A percentile compares a stretch with the other conserved stretches of the same genome.
phyloP scores from a whole-genome alignment of 2,113 vertebrate genomes.

The Melanostigma gelatinosum region DNA sequence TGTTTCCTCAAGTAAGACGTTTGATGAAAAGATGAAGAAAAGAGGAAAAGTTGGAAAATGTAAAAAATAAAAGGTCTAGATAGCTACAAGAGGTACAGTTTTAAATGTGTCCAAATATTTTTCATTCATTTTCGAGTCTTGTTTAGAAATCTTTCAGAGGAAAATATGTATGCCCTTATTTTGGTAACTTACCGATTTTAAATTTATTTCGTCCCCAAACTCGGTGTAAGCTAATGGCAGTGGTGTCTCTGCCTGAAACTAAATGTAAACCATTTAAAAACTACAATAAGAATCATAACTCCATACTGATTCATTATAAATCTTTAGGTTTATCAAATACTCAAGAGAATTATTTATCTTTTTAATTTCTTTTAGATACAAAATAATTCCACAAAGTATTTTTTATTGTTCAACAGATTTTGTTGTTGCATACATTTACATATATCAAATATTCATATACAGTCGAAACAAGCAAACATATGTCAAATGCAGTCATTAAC shows the following conservation, averaged over 20 bases:
- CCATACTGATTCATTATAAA: neutral
- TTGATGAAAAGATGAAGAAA: slow-evolving; percentile 20
- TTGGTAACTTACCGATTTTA: neutral
- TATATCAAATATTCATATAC: neutral
- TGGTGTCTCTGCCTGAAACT: neutral
- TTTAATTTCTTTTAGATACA: neutral
- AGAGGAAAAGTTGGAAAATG: neutral
- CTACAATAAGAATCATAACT: neutral
- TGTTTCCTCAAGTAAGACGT: slow-evolving; percentile 4
- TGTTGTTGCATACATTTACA: neutral
- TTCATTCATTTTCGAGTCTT: neutral
- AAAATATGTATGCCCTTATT: neutral
- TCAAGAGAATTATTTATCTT: neutral
- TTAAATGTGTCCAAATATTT: neutral
- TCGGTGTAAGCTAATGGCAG: neutral
- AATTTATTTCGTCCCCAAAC: neutral
- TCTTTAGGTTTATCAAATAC: neutral
- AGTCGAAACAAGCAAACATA: neutral
- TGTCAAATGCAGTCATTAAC: neutral
- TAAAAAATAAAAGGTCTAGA: neutral
- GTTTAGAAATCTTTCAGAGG: neutral
- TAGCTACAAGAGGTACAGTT: neutral
- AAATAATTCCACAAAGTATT: neutral
- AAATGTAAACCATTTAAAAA: neutral
- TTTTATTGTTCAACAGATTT: neutral